Percentiles rank a stretch among this genome's conserved stretches.
phyloP scores from a whole-genome alignment of 2,888 invertebrate genomes.

The Caenorhabditis drosophilae region DNA sequence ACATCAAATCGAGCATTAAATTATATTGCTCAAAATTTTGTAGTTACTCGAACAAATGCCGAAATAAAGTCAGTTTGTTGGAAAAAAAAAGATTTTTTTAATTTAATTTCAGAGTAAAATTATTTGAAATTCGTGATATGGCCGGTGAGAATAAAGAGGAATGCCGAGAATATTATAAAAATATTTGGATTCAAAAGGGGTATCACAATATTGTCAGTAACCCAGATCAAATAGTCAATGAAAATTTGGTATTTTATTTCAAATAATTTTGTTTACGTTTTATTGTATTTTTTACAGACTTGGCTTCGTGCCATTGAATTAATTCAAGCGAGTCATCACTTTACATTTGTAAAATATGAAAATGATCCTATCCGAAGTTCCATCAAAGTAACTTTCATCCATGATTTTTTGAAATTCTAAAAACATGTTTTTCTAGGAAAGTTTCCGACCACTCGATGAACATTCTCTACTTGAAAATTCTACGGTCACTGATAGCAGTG shows the following conservation, averaged over 20 bases:
- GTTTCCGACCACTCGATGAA: too few relatives aligned
- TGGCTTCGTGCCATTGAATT: conserved; percentile 11
- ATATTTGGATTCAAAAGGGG: conserved; percentile 22
- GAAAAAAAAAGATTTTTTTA: not conserved
- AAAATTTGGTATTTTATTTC: conserved; percentile 2
- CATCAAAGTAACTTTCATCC: conserved; percentile 8
- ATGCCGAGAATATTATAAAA: conserved; percentile 12
- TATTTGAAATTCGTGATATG: conserved; percentile 39
- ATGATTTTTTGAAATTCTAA: not conserved
- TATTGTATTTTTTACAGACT: not conserved
- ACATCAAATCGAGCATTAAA: conserved; percentile 9
- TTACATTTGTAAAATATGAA: conserved; percentile 4
- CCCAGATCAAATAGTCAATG: conserved; percentile 3
- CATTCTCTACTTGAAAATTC: too few relatives aligned
- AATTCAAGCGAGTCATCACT: conserved; percentile 15
- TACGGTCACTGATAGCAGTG: conserved; percentile 8
- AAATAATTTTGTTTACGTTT: not conserved
- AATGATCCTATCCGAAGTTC: too few relatives aligned
- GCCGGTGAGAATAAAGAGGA: conserved; percentile 26
- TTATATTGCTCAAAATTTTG: conserved; percentile 14
- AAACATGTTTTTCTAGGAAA: not conserved
- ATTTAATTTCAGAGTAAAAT: conserved; percentile 26
- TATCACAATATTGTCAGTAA: conserved; percentile 17
- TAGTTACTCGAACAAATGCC: conserved; percentile 8
- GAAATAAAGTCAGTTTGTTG: conserved; percentile 28